Evolutionary conservation across 2,797 vertebrate species (phyloP), one percentile per base, ranked within the genome.

Genomic region (Merluccius polli): DNA sequence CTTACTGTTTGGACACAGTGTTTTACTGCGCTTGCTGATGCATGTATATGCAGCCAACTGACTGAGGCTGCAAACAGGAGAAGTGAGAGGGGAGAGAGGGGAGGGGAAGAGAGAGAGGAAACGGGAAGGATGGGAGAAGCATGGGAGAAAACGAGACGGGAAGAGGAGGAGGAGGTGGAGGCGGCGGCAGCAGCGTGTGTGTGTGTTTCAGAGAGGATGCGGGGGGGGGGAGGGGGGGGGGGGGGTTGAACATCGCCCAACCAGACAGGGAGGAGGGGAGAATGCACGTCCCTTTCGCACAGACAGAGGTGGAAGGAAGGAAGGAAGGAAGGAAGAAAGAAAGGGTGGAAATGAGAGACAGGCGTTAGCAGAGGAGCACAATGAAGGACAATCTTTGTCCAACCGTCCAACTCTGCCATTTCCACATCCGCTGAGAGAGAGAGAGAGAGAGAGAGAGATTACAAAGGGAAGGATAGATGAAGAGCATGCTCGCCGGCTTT

Each of bases 381-480:
- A 92, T 91, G 92, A 92, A 91, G 91, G 89, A 92, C 85, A 87
- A 78, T 86, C 79, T 81, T 89, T 90, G 88, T 89, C 88, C 86
- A 83, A 83, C 75, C 89, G 85, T 84, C 84, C 83, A 86, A 36
- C 81, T 75, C 83, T 89, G 81, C 81, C 82, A 79, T 91, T 90
- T 89, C 86, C 87, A 88, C 85, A 85, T 88, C 89, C 84, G 90
- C 87, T 87, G 84, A 89, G 71, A 63, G 71, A 71, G 78, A 41
- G 48, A 65, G 73, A 75, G 48, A 71, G 70, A 44, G 81, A 67
- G 36, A 67, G 30, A 44, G 73, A 76, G 81, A 86, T 72, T 86
- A 87, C 82, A 48, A 85, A 88, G 85, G 83, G 87, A 85, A 86
- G 85, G 78, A 81, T 83, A 82, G 88, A 91, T 86, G 88, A 81